Evolutionary conservation across 2,797 vertebrate genomes (phyloP).

Genomic region (Tadarida brasiliensis): DNA sequence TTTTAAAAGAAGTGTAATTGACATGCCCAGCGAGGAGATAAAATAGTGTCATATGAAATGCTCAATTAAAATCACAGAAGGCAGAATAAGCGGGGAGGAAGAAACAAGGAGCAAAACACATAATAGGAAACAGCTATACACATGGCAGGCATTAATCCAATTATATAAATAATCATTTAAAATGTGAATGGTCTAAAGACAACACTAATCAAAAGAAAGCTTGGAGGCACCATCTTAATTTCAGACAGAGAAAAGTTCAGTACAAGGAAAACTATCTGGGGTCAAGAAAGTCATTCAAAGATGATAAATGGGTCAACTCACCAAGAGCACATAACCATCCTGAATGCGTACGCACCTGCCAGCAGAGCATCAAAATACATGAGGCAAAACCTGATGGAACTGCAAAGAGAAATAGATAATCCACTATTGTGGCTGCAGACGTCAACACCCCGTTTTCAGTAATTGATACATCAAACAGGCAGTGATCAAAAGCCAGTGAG

Average conservation of each 20-base stretch:
- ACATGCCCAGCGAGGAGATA: neutral
- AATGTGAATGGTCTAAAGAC: neutral
- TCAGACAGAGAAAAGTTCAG: neutral
- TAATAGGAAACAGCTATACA: conserved; percentile 17
- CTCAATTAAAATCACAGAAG: neutral
- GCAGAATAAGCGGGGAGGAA: neutral
- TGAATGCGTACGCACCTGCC: neutral
- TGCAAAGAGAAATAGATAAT: neutral
- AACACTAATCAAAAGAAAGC: neutral
- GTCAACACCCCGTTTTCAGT: neutral
- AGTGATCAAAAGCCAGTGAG: conserved; percentile 34
- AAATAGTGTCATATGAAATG: neutral
- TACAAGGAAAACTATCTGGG: neutral
- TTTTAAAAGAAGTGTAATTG: neutral
- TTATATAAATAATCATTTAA: neutral
- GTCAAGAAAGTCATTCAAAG: neutral
- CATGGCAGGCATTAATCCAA: neutral
- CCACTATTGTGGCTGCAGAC: neutral
- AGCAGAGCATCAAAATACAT: neutral
- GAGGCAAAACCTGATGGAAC: neutral
- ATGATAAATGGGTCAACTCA: neutral
- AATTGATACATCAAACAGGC: neutral
- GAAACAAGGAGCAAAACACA: neutral
- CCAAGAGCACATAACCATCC: neutral
- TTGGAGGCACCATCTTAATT: neutral